A percentile compares a stretch with the other conserved stretches of the same genome.
These are phyloP conservation scores for Rousettus madagascariensis DNA, from an alignment of 2,797 vertebrate genomes.

Conservation along the genomic window DNA sequence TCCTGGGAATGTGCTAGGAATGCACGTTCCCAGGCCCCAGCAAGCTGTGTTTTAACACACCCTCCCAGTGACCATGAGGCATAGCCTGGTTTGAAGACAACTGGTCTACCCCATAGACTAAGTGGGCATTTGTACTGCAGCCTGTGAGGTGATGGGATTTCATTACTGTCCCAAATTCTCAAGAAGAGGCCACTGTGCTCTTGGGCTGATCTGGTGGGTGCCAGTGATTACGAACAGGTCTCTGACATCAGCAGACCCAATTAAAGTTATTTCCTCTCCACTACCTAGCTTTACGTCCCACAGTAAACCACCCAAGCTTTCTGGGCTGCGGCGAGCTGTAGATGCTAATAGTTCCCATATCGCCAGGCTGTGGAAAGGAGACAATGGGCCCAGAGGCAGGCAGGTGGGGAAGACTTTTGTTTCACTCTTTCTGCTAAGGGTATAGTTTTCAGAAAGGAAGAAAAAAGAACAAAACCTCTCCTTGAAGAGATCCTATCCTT, in stretches of 20 bases:
- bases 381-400: background rate
- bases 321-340: background rate
- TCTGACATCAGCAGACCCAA: background rate
- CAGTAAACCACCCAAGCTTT: background rate
- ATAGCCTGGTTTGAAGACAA: background rate
- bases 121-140: background rate
- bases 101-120: background rate
- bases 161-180: background rate
- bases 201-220: background rate
- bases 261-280: background rate
- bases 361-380: background rate
- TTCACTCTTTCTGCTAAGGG: background rate
- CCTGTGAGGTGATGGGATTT: background rate
- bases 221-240: background rate
- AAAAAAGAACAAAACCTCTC: background rate
- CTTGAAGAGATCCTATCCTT: background rate
- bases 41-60: background rate
- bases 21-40: too few relatives aligned
- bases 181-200: background rate
- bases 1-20: background rate
- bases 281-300: background rate
- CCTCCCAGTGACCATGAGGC: background rate
- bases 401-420: background rate
- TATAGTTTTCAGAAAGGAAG: conserved; percentile 28
- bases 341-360: background rate